These are phyloP conservation scores for Sebastes matsubarae DNA, from an alignment of 2,797 vertebrate species.

Conservation along the genomic window DNA sequence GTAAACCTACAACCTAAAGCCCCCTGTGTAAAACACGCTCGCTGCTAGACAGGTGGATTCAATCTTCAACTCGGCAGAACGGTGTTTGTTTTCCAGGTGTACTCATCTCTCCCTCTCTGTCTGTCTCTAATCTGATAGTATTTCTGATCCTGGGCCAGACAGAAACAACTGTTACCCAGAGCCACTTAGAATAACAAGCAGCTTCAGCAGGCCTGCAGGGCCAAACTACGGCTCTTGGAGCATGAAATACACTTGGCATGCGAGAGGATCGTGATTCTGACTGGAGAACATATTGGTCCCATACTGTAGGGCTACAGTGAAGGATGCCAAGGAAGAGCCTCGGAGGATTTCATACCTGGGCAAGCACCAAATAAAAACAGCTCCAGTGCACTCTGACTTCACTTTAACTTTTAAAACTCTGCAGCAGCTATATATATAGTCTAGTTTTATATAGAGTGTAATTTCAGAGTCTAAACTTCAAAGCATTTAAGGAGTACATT, in stretches of 20 bases:
- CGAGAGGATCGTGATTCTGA: conserved; percentile 32
- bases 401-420: conserved; percentile 26
- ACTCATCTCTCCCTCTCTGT: conserved; percentile 18
- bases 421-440: background rate
- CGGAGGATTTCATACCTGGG: conserved; percentile 43
- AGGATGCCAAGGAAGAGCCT: conserved; percentile 45
- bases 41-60: conserved; percentile 51
- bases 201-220: conserved; percentile 43
- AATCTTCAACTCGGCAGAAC: conserved; percentile 45
- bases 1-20: conserved; percentile 39
- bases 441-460: background rate
- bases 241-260: conserved; percentile 57
- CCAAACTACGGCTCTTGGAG: conserved; percentile 41
- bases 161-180: conserved; percentile 65
- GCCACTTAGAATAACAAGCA: conserved; percentile 70
- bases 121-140: conserved; percentile 60
- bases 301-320: conserved; percentile 16
- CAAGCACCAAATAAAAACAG: conserved; percentile 45
- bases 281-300: conserved; percentile 44
- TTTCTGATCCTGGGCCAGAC: conserved; percentile 65
- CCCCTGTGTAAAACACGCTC: conserved; percentile 42
- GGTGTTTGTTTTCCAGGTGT: conserved; percentile 60
- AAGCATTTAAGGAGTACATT: background rate
- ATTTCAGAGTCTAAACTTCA: background rate
- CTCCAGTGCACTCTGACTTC: conserved; percentile 9